Conservation (phyloP, 2,888 invertebrate species). For the Ectropis crepuscularia region DNA sequence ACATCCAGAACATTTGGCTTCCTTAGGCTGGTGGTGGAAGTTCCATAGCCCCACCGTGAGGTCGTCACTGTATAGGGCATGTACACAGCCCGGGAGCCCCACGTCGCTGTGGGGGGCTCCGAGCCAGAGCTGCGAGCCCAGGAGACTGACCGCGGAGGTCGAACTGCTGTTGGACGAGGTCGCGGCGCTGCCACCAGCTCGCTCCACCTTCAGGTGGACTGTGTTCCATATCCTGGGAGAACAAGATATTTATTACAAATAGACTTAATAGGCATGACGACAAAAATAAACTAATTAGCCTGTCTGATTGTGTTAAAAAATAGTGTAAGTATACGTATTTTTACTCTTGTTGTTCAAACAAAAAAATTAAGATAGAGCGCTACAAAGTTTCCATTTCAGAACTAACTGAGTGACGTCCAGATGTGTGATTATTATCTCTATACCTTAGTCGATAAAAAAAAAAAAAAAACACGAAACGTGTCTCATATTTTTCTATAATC, state of each 20-base stretch:
- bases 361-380: too few relatives aligned
- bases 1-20: constrained; percentile 90
- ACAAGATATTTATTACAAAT: not conserved
- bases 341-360: too few relatives aligned
- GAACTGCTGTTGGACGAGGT: constrained; percentile 59
- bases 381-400: too few relatives aligned
- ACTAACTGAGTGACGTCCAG: too few relatives aligned
- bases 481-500: too few relatives aligned
- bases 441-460: too few relatives aligned
- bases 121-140: constrained; percentile 65
- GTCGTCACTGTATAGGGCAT: constrained; percentile 91
- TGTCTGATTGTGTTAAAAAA: too few relatives aligned
- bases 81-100: constrained; percentile 91
- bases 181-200: constrained; percentile 54
- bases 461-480: too few relatives aligned
- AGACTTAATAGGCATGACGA: too few relatives aligned
- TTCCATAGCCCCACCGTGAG: constrained; percentile 95
- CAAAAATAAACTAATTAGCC: too few relatives aligned
- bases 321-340: too few relatives aligned
- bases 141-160: constrained; percentile 56
- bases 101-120: constrained; percentile 61
- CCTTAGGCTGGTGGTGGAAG: constrained; percentile 88
- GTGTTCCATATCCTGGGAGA: constrained; percentile 86
- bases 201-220: constrained; percentile 88
- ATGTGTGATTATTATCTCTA: too few relatives aligned